These are phyloP conservation scores for Exaiptasia diaphana DNA, from an alignment of 64 coral and sea anemone species.

Conservation along the genomic window DNA sequence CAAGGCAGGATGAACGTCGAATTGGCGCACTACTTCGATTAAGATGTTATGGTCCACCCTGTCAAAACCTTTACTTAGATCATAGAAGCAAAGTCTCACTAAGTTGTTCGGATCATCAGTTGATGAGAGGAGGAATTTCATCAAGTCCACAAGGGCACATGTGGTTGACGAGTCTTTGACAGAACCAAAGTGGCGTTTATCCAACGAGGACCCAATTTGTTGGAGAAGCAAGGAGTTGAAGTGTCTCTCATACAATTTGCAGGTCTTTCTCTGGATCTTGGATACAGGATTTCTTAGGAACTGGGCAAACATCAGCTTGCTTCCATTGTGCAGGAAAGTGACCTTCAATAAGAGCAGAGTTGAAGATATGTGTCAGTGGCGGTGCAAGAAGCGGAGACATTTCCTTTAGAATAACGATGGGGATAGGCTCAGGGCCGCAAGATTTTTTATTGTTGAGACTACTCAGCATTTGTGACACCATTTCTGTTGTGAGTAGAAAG, in stretches of 20 bases:
- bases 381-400: conserved; percentile 31
- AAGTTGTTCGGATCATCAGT: conserved; percentile 21
- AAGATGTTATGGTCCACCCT: no score
- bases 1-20: no score
- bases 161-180: conserved; percentile 6
- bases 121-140: conserved; percentile 27
- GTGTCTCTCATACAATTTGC: conserved; percentile 40
- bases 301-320: not conserved
- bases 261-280: not conserved
- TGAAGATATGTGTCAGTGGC: conserved; percentile 32
- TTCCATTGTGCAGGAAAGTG: conserved; percentile 31
- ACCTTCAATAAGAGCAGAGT: conserved; percentile 29
- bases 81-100: conserved; percentile 19
- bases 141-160: not conserved
- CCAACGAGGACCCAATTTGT: not conserved
- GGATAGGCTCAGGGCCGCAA: conserved; percentile 25
- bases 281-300: not conserved
- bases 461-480: conserved; percentile 24
- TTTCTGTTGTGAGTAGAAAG: conserved; percentile 17
- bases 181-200: conserved; percentile 4
- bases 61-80: no score
- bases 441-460: conserved; percentile 37
- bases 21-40: no score
- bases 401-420: conserved; percentile 22
- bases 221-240: not conserved